Evolutionary conservation across 2,113 vertebrate genomes (phyloP), one percentile per base, ranked within the genome.

Genomic region (Bucco capensis): DNA sequence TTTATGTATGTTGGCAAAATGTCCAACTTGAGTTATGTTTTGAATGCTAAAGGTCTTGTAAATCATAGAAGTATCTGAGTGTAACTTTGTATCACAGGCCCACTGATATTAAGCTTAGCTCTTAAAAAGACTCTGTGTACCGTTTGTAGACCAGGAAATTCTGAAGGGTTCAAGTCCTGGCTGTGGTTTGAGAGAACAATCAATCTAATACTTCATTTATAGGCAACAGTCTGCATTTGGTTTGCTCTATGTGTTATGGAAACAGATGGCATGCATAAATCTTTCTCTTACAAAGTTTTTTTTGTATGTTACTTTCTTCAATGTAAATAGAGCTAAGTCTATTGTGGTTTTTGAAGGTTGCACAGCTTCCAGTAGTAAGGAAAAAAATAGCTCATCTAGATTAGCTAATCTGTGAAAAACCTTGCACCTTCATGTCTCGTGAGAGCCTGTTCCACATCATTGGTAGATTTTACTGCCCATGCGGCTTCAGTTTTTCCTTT

Each of bases 31-130:
- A 87, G 58, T 58, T 62, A 77, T 14, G 56, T 37, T 92, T 89
- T 94, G 51, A 89, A 89, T 91, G 64, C 69, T 88, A 62, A 80
- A 92, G 65, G 46, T 80, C 44, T 51, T 83, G 75, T 40, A 67
- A 80, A 67, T 83, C 28, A 6, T 5, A 58, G 67, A 87, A 54
- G 46, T 42, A 42, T 88, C 69, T 49, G 61, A 66, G 23, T 46
- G 70, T 72, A 91, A 89, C 71, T 74, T 78, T 37, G 62, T 85
- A 65, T 37, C 2, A 2, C 6, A 60, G 53, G 44, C 49, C 31
- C 4, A 2, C 35, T 57, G 38, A 67, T 31, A 23, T 74, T 77
- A 77, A 81, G 47, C 80, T 71, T 75, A 51, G 61, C 57, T 82
- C 33, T 74, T 42, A 31, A 5, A 38, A 86, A 88, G 83, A 72